These are phyloP conservation scores for Aphelenchoides besseyi DNA, from an alignment of 1,140 invertebrate genomes.

Conservation along the genomic window DNA sequence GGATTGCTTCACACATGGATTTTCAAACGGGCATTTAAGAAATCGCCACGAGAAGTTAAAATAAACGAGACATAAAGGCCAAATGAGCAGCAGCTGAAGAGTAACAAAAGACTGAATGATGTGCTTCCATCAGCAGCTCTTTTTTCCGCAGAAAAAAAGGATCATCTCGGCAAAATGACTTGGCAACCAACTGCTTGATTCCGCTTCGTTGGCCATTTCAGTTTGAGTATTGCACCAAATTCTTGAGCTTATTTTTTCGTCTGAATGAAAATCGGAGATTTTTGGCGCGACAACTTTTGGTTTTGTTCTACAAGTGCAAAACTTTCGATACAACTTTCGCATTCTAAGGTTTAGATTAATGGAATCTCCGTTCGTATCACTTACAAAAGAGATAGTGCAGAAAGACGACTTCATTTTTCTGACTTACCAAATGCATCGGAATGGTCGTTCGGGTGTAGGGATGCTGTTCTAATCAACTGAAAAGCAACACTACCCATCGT, in stretches of 20 bases:
- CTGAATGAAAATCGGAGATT: not conserved
- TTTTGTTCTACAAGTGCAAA: not conserved
- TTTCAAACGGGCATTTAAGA: too few relatives aligned
- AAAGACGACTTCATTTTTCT: too few relatives aligned
- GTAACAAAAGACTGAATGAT: not conserved
- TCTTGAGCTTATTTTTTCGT: not conserved
- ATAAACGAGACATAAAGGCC: not conserved
- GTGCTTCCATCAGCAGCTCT: not conserved
- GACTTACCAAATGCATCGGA: slow-evolving; percentile 17
- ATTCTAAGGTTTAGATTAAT: not conserved
- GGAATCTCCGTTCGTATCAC: not conserved
- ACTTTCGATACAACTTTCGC: not conserved
- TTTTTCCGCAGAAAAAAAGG: not conserved
- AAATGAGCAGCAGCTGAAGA: not conserved
- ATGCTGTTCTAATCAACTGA: slow-evolving; percentile 9
- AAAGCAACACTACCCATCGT: slow-evolving; percentile 13
- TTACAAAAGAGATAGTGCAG: too few relatives aligned
- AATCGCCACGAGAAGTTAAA: too few relatives aligned
- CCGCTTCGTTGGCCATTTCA: not conserved
- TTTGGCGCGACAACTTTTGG: too few relatives aligned
- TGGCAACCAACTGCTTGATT: not conserved
- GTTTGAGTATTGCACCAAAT: not conserved
- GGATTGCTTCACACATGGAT: too few relatives aligned
- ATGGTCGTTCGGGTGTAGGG: slow-evolving; percentile 16
- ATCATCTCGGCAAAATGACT: not conserved